Evolutionary conservation across 2,797 vertebrate species (phyloP), one percentile per base, ranked within the genome.

Genomic region (Myripristis jacobus): DNA sequence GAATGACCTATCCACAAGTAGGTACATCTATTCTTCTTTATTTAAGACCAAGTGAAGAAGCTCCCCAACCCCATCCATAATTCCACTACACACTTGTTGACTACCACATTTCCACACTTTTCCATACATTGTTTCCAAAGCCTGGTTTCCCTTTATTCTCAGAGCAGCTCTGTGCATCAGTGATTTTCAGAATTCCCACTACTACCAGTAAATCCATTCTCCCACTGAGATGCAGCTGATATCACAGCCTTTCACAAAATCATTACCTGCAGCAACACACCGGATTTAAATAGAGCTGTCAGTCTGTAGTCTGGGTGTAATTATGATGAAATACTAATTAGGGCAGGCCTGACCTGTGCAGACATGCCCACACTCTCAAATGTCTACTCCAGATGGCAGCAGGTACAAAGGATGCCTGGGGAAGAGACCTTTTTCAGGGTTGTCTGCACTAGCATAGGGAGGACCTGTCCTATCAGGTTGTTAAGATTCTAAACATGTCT

Each of bases 241-340:
- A 61, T 41, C n/a, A 68, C 55, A 78, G 76, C 60, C 70, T 72
- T 79, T 83, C 62, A 64, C 59, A 78, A 29, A 12, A 29, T 51
- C 63, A 46, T 46, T 75, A 80, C 62, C 70, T 68, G 73, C 69
- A 70, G 71, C 68, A 68, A 73, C 80, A 57, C 60, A 75, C 12
- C 6, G 3, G 9, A 73, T 84, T 90, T 88, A 91, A 92, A 93
- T 88, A 59, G 81, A 89, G 77, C 82, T 88, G 79, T 90, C 91
- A 86, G 70, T 84, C 76, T 81, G 48, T 66, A 62, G 81, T 84
- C 79, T 73, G 55, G 36, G 73, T 88, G 66, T 88, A 92, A 92
- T 92, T 91, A 92, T 89, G 83, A 92, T 91, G 79, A 91, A 90
- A 92, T 89, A 87, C 85, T 92, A 93, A 93, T 91, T 86, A 90